Percentiles rank a stretch among this genome's conserved stretches.
These are phyloP conservation scores for Prinia subflava DNA, from an alignment of 2,113 vertebrate genomes.

Conservation along the genomic window DNA sequence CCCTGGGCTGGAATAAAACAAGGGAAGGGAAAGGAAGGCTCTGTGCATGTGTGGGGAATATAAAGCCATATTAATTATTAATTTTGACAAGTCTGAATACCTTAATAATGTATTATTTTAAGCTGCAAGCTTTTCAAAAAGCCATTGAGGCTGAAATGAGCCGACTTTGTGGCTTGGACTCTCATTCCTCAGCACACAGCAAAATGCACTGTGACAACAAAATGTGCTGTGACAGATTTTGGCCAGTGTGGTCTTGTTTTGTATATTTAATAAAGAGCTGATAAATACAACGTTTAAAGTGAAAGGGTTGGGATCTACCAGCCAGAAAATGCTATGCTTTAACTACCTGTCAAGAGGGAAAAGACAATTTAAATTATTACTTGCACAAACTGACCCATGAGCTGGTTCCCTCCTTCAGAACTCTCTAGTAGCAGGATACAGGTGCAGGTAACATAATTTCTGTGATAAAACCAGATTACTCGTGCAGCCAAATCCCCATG, in stretches of 20 bases:
- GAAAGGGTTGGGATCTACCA: background rate
- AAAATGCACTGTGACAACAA: slow-evolving; percentile 42
- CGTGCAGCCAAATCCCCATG: background rate
- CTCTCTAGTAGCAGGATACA: background rate
- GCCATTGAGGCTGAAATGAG: background rate
- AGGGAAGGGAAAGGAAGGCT: background rate
- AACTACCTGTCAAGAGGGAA: background rate
- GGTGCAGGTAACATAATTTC: background rate
- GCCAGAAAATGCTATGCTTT: background rate
- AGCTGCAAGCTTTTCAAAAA: slow-evolving; percentile 19
- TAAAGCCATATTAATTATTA: slow-evolving; percentile 57
- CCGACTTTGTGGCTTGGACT: slow-evolving; percentile 20
- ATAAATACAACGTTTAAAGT: slow-evolving; percentile 35
- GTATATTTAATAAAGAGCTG: slow-evolving; percentile 46
- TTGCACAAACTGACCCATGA: background rate
- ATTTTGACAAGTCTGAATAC: slow-evolving; percentile 59
- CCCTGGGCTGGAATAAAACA: background rate
- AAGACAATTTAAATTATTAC: background rate
- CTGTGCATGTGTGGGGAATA: slow-evolving; percentile 2
- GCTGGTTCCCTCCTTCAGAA: background rate
- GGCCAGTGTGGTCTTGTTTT: slow-evolving; percentile 24
- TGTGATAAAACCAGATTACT: background rate
- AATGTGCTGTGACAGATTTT: slow-evolving; percentile 50
- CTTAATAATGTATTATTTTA: slow-evolving; percentile 50
- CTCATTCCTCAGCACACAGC: background rate